A percentile compares a stretch with the other conserved stretches of the same genome.
Evolutionary conservation across 1,140 invertebrate species (phyloP).

Genomic region (Drosophila pectinifera): DNA sequence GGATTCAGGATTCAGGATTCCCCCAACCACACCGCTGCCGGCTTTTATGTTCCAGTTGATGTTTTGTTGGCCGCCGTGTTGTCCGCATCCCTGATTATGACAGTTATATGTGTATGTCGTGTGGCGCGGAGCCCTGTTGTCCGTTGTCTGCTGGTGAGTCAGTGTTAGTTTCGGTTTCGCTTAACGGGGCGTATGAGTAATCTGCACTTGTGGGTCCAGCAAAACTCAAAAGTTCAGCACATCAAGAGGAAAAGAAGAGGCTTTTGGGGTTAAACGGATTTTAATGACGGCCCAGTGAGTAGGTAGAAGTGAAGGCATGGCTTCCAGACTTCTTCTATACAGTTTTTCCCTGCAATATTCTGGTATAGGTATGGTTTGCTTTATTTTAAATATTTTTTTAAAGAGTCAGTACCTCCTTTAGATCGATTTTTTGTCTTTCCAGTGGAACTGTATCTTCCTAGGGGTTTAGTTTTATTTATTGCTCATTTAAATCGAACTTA

Average conservation of each 20-base stretch:
- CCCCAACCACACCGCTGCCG: neutral
- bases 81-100: constrained; percentile 70
- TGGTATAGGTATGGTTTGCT: too few species aligned
- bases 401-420: neutral
- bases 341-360: neutral
- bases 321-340: too few species aligned
- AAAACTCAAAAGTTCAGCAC: constrained; percentile 12
- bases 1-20: neutral
- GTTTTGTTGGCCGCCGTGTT: constrained; percentile 40
- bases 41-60: constrained; percentile 44
- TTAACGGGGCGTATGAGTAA: constrained; percentile 37
- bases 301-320: neutral
- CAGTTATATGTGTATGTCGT: constrained; percentile 65
- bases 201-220: constrained; percentile 26
- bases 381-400: neutral
- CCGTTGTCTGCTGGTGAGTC: constrained; percentile 24
- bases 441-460: too few species aligned
- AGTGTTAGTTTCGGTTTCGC: constrained; percentile 23
- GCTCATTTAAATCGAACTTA: constrained; percentile 13
- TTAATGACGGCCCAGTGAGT: too few species aligned
- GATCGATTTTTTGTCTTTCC: too few species aligned
- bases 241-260: neutral
- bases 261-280: constrained; percentile 4
- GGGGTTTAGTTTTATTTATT: neutral
- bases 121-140: neutral